Conservation (phyloP, 1,140 invertebrate genomes). For the Euura saliciscinereae region DNA sequence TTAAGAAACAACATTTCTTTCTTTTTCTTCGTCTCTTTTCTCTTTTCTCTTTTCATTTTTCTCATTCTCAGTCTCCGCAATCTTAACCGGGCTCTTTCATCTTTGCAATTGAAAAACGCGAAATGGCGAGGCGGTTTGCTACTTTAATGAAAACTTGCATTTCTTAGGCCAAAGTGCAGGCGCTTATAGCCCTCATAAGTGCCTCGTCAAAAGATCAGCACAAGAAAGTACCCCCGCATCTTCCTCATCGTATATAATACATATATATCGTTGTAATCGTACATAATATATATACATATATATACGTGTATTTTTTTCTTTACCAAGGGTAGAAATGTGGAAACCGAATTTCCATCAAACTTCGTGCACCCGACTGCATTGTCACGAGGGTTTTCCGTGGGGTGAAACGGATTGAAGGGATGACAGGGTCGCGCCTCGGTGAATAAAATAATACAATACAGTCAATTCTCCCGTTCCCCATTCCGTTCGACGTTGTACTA, state of each 20-base stretch:
- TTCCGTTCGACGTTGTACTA: too few relatives aligned
- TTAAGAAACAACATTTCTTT: too few relatives aligned
- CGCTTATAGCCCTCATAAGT: too few relatives aligned
- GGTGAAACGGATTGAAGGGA: background rate
- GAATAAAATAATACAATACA: background rate
- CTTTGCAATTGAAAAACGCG: too few relatives aligned
- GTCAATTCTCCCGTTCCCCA: background rate
- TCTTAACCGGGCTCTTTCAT: too few relatives aligned
- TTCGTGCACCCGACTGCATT: slow-evolving; percentile 30
- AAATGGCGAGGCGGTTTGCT: too few relatives aligned
- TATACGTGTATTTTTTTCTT: slow-evolving; percentile 19
- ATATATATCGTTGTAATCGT: background rate
- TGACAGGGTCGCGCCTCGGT: background rate
- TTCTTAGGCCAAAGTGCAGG: too few relatives aligned
- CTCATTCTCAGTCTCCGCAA: background rate
- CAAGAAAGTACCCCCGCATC: too few relatives aligned
- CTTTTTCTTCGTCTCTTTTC: background rate
- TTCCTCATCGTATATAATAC: too few relatives aligned
- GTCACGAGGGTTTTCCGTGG: slow-evolving; percentile 23
- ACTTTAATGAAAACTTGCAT: too few relatives aligned
- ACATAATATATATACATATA: background rate
- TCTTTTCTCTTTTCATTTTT: background rate
- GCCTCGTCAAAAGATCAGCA: too few relatives aligned
- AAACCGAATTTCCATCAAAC: slow-evolving; percentile 1
- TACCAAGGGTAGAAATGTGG: slow-evolving; percentile 5